A percentile compares a stretch with the other conserved stretches of the same genome.
These are phyloP conservation scores for Psilopogon haemacephalus DNA, from an alignment of 2,113 vertebrate genomes.

Conservation along the genomic window DNA sequence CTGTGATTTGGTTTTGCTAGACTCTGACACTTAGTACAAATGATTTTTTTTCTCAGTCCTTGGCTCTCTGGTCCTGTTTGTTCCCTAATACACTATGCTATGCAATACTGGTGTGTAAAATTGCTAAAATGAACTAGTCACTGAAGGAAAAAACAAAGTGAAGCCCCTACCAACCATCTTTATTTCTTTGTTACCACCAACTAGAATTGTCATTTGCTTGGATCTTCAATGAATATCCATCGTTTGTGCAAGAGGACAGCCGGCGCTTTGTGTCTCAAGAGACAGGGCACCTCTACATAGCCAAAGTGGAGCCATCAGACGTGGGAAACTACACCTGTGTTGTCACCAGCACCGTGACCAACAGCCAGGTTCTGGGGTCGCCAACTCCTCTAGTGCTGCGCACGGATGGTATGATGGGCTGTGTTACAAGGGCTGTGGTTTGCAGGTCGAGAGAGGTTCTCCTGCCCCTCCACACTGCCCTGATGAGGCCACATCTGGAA, in stretches of 20 bases:
- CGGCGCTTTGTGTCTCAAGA: slow-evolving; percentile 93
- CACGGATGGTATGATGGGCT: slow-evolving; percentile 82
- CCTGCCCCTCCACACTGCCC: too few species aligned
- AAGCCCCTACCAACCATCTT: background rate
- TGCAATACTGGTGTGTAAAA: fast-evolving
- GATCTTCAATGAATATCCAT: slow-evolving; percentile 93
- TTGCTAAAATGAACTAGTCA: background rate
- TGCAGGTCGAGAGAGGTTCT: too few species aligned
- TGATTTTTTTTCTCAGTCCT: background rate
- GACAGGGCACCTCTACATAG: slow-evolving; percentile 92
- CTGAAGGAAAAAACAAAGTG: background rate
- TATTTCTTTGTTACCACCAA: background rate
- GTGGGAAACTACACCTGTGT: slow-evolving; percentile 95
- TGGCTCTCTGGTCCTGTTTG: background rate
- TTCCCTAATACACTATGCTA: fast-evolving
- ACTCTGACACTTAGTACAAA: background rate
- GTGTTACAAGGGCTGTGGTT: too few species aligned
- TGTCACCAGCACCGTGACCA: slow-evolving; percentile 82
- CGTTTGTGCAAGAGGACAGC: slow-evolving; percentile 90
- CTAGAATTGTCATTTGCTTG: slow-evolving; percentile 88
- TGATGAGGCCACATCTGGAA: too few species aligned
- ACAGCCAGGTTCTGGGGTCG: slow-evolving; percentile 82
- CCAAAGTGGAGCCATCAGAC: slow-evolving; percentile 90
- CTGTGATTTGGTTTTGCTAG: background rate
- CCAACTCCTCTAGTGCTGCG: slow-evolving; percentile 90